Base-by-base conservation (phyloP, 2,888 invertebrate species). In the Platerodrilus igneus region DNA sequence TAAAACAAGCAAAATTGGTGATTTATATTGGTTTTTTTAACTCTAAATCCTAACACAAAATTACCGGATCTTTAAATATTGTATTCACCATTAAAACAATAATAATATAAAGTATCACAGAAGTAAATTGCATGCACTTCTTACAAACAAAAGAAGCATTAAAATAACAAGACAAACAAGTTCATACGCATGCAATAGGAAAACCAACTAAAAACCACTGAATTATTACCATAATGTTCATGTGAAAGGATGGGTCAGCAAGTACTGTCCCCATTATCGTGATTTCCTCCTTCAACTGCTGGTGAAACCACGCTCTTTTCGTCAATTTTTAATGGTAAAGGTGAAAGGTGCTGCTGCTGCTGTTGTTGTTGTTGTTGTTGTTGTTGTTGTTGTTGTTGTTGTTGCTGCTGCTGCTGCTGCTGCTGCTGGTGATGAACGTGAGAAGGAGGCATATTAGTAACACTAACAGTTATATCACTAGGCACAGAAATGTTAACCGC, bases 231-330 rank as follows among this genome's bases (percentile, higher is more conserved):
- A 60, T 64, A 63, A 61, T 58, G 54, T 51, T 60, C 59, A 58
- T 57, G 58, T 55, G 59, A 53, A 60, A 58, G 56, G 57, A 56
- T 58, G 57, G 62, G 56, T 67, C 67, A 67, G 67, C 67, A 66
- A 66, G 66, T 65, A 62, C 59, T 64, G 55, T 64, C 64, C 57
- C 66, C 67, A 48, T 63, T 64, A 56, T 64, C 65, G 55, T 64
- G 62, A 60, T 59, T 64, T 55, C 60, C n/a, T n/a, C n/a, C 62
- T 59, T 67, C 66, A 61, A 62, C 62, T 57, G 63, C 58, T 58
- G 59, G 62, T 58, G 59, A 53, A 47, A 58, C 52, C 38, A 53
- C 47, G n/a, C n/a, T n/a, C n/a, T n/a, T n/a, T n/a, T n/a, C n/a
- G n/a, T n/a, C n/a, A n/a, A n/a, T n/a, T n/a, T n/a, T n/a, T n/a